Percentiles rank a stretch among this genome's conserved stretches.
phyloP scores from a whole-genome alignment of 2,888 invertebrate genomes.

The Azorinus chamasolen region DNA sequence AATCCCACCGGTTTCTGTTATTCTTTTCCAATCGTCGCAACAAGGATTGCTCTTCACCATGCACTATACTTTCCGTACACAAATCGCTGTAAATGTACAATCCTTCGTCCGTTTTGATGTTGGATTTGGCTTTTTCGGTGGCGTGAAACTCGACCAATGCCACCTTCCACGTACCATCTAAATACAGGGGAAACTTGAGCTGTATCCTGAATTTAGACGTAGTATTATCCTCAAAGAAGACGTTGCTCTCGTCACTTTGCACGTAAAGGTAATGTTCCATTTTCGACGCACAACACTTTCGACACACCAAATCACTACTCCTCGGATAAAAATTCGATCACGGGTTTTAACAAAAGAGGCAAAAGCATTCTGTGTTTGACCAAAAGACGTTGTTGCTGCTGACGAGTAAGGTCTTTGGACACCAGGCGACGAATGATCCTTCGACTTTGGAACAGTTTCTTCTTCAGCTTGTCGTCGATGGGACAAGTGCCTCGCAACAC shows the following conservation, averaged over 20 bases:
- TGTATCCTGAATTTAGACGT: slow-evolving; percentile 25
- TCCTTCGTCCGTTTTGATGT: slow-evolving; percentile 5
- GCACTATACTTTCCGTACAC: slow-evolving; percentile 24
- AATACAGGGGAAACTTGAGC: slow-evolving; percentile 26
- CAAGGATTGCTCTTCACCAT: slow-evolving; percentile 24
- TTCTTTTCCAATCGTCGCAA: slow-evolving; percentile 28
- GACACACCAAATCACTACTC: background rate
- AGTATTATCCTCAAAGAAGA: slow-evolving; percentile 19
- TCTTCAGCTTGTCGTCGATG: slow-evolving; percentile 36
- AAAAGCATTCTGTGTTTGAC: slow-evolving; percentile 33
- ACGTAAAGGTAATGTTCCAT: slow-evolving; percentile 33
- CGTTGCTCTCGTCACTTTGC: slow-evolving; percentile 38
- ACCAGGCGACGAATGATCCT: slow-evolving; percentile 39
- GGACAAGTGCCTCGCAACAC: slow-evolving; percentile 44
- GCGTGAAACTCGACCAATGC: background rate
- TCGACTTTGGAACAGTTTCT: slow-evolving; percentile 25
- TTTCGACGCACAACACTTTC: too few relatives aligned
- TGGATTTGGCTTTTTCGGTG: slow-evolving; percentile 15
- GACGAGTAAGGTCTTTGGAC: slow-evolving; percentile 14
- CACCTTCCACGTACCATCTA: slow-evolving; percentile 22
- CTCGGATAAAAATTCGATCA: slow-evolving; percentile 13
- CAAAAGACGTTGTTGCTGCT: slow-evolving; percentile 38
- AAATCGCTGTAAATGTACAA: slow-evolving; percentile 22
- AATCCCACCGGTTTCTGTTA: slow-evolving; percentile 15
- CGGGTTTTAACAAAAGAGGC: slow-evolving; percentile 39